Conservation (phyloP, 37 sponge, comb jelly and placozoan species). For the Oopsacas minuta region DNA sequence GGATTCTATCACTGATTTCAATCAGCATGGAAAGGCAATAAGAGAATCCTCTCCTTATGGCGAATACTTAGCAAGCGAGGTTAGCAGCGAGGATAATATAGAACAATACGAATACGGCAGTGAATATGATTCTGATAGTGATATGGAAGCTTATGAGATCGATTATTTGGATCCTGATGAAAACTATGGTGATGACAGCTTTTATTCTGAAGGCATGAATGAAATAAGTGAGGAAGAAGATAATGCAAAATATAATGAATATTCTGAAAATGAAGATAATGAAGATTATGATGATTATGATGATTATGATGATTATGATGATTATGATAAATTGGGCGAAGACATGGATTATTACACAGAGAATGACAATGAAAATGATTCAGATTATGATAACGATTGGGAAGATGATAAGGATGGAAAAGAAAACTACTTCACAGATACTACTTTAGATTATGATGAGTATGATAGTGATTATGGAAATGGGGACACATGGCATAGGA, state of each 20-base stretch:
- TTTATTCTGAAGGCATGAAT: not conserved
- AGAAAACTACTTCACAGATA: too few species aligned
- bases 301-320: not conserved
- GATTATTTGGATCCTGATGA: too few species aligned
- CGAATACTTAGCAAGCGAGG: too few species aligned
- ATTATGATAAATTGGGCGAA: not conserved
- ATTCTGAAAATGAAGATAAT: not conserved
- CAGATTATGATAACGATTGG: not conserved
- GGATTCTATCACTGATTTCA: not conserved
- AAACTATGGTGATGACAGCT: not conserved
- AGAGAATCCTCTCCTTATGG: not conserved
- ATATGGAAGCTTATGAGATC: not conserved
- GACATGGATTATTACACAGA: too few species aligned
- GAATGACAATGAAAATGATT: too few species aligned
- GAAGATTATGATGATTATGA: not conserved
- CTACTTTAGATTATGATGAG: not conserved
- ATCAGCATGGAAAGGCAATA: too few species aligned
- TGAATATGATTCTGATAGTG: not conserved
- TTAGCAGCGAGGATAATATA: too few species aligned
- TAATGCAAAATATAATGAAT: not conserved
- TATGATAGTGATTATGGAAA: not conserved
- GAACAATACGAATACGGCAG: not conserved
- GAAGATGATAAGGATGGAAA: not conserved
- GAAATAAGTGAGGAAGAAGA: not conserved
- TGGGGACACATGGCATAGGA: not conserved